phyloP scores from a whole-genome alignment of 2,113 vertebrate genomes.

The Saimiri boliviensis region DNA sequence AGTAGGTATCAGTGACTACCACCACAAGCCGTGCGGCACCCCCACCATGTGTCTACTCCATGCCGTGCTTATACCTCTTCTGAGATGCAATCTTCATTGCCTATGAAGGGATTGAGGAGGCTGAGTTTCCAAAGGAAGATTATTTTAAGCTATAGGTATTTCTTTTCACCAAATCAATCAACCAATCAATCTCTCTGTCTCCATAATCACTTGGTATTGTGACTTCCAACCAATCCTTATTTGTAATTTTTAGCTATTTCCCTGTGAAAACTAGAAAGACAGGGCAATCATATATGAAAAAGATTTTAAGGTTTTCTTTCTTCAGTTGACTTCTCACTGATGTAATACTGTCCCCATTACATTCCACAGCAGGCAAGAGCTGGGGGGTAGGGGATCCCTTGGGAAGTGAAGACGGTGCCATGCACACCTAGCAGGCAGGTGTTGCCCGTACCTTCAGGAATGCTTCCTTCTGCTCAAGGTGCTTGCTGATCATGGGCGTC shows the following conservation, averaged over 20 bases:
- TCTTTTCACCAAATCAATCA: background rate
- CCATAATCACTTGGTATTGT: background rate
- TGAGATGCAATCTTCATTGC: background rate
- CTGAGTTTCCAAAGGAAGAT: background rate
- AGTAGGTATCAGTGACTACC: background rate
- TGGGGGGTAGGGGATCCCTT: accelerated
- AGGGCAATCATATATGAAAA: background rate
- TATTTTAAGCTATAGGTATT: background rate
- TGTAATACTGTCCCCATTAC: accelerated
- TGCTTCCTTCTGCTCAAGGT: conserved; percentile 98
- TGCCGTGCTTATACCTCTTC: background rate
- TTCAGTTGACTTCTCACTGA: too few relatives aligned
- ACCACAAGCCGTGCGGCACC: background rate
- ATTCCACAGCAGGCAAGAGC: background rate
- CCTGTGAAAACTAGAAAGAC: background rate
- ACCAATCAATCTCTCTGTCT: background rate
- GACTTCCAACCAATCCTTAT: background rate
- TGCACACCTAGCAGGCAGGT: accelerated
- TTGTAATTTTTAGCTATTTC: background rate
- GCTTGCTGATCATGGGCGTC: conserved; percentile 99
- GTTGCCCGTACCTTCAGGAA: conserved; percentile 92
- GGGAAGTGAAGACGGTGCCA: accelerated
- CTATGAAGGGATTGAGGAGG: background rate
- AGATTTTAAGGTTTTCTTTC: background rate
- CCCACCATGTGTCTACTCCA: background rate